Evolutionary conservation across 2,113 vertebrate species (phyloP).

Genomic region (Antennarius striatus): DNA sequence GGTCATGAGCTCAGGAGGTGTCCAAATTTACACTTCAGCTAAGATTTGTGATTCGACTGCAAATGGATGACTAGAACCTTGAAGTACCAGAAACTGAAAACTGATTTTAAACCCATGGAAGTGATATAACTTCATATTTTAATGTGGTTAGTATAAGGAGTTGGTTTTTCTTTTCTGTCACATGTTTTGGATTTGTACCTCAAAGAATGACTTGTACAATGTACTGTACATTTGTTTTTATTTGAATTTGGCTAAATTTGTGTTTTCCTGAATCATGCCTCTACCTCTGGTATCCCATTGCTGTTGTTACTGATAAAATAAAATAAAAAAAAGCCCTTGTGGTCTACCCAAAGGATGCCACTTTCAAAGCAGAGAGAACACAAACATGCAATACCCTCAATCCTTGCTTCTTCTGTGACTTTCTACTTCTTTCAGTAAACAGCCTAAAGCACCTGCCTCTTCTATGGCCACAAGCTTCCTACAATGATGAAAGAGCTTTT

Average conservation of each 20-base stretch:
- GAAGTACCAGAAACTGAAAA: background rate
- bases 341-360: conserved; percentile 56
- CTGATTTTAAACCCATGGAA: background rate
- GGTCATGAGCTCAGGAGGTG: conserved; percentile 1
- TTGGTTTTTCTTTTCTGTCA: conserved; percentile 13
- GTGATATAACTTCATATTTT: background rate
- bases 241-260: conserved; percentile 10
- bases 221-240: no score
- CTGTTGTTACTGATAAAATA: conserved; percentile 20
- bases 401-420: conserved; percentile 41
- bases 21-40: background rate
- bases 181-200: conserved; percentile 28
- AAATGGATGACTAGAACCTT: conserved; percentile 1
- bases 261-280: conserved; percentile 27
- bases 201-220: conserved; percentile 35
- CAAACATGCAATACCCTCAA: conserved; percentile 46
- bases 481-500: conserved; percentile 59
- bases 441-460: conserved; percentile 48
- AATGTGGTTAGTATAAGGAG: background rate
- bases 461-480: conserved; percentile 45
- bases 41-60: background rate
- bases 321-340: conserved; percentile 31
- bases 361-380: conserved; percentile 53
- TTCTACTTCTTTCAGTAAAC: conserved; percentile 52
- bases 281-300: conserved; percentile 28